Evolutionary conservation across 2,113 vertebrate genomes (phyloP).

Genomic region (Perognathus longimembris): DNA sequence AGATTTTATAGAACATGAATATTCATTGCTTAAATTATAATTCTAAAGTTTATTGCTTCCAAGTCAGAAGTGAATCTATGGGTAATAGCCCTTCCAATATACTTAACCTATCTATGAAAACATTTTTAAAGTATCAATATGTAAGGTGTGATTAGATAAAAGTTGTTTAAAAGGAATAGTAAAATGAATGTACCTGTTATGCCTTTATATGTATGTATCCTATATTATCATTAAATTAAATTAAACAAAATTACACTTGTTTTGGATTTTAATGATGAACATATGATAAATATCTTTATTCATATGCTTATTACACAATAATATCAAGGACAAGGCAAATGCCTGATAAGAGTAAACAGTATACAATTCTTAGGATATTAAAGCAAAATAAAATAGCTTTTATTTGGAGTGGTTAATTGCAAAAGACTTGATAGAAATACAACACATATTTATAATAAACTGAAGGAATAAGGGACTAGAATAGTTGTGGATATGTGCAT

Average conservation of each 20-base stretch:
- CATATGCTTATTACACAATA: not conserved
- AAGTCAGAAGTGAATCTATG: not conserved
- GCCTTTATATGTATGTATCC: not conserved
- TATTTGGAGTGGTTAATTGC: not conserved
- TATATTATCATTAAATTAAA: not conserved
- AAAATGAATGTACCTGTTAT: not conserved
- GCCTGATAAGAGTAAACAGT: not conserved
- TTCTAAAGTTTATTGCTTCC: not conserved
- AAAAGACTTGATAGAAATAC: not conserved
- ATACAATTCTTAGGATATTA: not conserved
- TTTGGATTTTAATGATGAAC: not conserved
- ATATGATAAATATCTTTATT: not conserved
- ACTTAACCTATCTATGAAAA: no score
- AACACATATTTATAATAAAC: not conserved
- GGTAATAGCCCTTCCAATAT: not conserved
- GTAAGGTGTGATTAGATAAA: not conserved
- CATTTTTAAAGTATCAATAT: not conserved
- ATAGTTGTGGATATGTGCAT: not conserved
- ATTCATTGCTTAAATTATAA: not conserved
- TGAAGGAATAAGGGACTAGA: not conserved
- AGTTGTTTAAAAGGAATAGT: constrained; percentile 9
- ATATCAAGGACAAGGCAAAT: constrained; percentile 18
- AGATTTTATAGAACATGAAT: constrained; percentile 10
- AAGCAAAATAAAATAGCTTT: not conserved
- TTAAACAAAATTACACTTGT: not conserved